phyloP scores from a whole-genome alignment of 2,888 invertebrate genomes.

The Leptinotarsa rubiginosa region DNA sequence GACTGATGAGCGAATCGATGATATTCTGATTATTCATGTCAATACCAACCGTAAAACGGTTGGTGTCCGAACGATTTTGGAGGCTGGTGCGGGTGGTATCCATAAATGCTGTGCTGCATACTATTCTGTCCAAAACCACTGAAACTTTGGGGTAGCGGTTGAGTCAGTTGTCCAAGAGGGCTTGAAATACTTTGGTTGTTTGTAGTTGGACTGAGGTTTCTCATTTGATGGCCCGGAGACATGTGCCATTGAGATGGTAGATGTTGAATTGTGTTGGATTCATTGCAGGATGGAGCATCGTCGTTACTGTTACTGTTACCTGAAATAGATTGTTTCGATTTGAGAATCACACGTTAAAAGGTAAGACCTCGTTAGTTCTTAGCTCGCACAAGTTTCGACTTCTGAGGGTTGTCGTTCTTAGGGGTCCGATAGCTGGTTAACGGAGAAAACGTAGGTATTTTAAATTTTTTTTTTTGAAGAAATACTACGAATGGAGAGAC shows the following conservation, averaged over 20 bases:
- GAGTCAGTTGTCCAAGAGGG: constrained; percentile 45
- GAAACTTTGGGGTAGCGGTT: constrained; percentile 48
- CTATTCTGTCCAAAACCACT: constrained; percentile 53
- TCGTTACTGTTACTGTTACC: constrained; percentile 61
- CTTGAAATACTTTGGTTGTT: constrained; percentile 43
- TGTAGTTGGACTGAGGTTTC: constrained; percentile 55
- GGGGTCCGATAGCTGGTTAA: too few relatives aligned
- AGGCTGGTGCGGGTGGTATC: constrained; percentile 52
- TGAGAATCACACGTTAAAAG: too few relatives aligned
- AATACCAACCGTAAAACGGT: constrained; percentile 59
- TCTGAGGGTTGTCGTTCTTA: too few relatives aligned
- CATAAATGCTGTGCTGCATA: constrained; percentile 54
- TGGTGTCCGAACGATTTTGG: constrained; percentile 57
- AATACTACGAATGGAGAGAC: neutral
- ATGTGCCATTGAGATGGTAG: constrained; percentile 52
- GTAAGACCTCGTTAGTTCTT: too few relatives aligned
- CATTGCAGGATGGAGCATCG: constrained; percentile 52
- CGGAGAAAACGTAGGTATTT: too few relatives aligned
- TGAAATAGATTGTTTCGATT: constrained; percentile 32
- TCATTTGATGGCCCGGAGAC: constrained; percentile 54
- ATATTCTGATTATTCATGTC: constrained; percentile 22
- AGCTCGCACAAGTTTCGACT: too few relatives aligned
- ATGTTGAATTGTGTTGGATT: constrained; percentile 65
- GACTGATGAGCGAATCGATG: neutral
- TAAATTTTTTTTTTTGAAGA: neutral